Evolutionary conservation across 2,113 vertebrate genomes (phyloP).

Genomic region (Lagopus muta): DNA sequence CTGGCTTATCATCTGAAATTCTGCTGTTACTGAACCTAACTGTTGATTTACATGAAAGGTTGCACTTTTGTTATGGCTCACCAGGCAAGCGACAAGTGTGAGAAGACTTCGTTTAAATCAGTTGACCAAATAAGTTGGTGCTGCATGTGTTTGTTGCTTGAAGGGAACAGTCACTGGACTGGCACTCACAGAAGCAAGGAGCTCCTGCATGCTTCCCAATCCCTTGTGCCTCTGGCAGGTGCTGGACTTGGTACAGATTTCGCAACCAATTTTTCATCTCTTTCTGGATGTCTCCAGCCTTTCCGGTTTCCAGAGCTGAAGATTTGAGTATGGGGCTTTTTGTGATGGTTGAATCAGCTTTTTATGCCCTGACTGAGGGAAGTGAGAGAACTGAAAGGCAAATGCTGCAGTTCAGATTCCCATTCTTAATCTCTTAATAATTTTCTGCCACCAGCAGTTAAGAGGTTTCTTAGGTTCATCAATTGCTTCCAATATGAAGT

Average conservation of each 20-base stretch:
- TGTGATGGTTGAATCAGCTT: background rate
- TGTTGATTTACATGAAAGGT: background rate
- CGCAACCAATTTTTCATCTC: background rate
- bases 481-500: background rate
- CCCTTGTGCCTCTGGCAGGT: background rate
- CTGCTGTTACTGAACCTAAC: background rate
- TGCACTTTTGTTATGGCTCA: background rate
- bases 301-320: background rate
- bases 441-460: background rate
- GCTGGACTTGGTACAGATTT: background rate
- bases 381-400: background rate
- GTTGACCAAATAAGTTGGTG: fast-evolving
- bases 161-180: background rate
- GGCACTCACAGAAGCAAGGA: background rate
- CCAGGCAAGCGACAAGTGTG: background rate
- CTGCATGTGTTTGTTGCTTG: background rate
- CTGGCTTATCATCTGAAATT: background rate
- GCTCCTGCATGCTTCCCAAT: fast-evolving
- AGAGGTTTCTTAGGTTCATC: background rate
- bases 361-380: background rate
- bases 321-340: background rate
- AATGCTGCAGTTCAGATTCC: background rate
- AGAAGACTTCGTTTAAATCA: background rate
- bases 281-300: background rate
- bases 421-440: background rate